phyloP scores from a whole-genome alignment of 2,113 vertebrate species.

The Opisthocomus hoazin region DNA sequence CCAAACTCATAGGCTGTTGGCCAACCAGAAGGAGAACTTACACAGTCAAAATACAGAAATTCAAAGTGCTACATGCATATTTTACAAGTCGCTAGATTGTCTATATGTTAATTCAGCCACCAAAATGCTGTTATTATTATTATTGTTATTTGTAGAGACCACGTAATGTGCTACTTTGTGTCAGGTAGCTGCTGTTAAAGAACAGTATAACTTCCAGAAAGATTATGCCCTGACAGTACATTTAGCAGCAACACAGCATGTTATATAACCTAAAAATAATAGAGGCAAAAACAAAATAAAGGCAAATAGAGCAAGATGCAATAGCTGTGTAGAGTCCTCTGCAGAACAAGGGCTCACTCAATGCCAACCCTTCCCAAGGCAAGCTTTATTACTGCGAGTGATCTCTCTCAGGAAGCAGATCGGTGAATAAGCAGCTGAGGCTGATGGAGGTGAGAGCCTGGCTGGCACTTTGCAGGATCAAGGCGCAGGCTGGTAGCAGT shows the following conservation, averaged over 20 bases:
- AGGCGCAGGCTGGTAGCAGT: background rate
- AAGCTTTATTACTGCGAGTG: background rate
- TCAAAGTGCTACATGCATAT: background rate
- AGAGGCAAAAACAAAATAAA: background rate
- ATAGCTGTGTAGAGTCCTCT: background rate
- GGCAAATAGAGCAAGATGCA: background rate
- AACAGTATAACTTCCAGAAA: background rate
- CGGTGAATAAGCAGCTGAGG: background rate
- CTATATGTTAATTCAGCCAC: background rate
- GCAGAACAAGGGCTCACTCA: background rate
- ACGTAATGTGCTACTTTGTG: background rate
- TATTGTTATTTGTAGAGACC: background rate
- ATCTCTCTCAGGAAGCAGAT: background rate
- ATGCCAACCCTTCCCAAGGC: background rate
- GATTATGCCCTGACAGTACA: background rate
- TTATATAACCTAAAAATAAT: background rate
- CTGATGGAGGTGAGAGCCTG: background rate
- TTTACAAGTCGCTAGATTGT: background rate
- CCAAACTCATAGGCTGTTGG: background rate
- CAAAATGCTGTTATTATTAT: background rate
- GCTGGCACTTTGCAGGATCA: background rate
- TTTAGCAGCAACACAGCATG: background rate
- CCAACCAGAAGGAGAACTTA: background rate
- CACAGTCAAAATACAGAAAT: background rate
- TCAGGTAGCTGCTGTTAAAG: background rate